Base-by-base conservation (phyloP, 2,888 invertebrate genomes). In the Cremastinae sp. region DNA sequence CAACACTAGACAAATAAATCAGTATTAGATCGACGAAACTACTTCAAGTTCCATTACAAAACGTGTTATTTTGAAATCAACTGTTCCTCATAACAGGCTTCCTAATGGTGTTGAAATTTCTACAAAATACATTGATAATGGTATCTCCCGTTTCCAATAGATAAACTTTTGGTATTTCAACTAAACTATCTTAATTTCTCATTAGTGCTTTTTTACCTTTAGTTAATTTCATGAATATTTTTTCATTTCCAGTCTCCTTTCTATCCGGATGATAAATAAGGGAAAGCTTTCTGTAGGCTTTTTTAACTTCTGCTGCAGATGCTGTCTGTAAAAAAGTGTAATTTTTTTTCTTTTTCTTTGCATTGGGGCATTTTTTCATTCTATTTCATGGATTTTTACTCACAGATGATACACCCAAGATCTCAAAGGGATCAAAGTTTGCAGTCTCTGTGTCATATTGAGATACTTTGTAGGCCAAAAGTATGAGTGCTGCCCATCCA, bases 391-490 rank as follows among this genome's bases (percentile, higher is more conserved):
- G 9, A 28, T 41, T 45, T 43, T 9, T 18, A 89, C 91, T 91
- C 89, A 94, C 94, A 76, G 95, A 92, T 66, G 98, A 96, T 80
- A 99, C 92, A 56, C 95, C 96, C 74, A 99, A 92, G 87, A 99
- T 98, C 89, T 97, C 96, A 91, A 97, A 99, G 0, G 99, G 99
- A 92, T 99, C 99, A 91, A 99, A 99, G 90, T 98, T 99, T 5
- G 97, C 96, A 94, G 97, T 97, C 91, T 99, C 98, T 91, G 98
- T 97, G 89, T 99, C 98, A 91, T 98, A 97, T 90, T 98, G 97
- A 0, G 98, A 97, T 41, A 97, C 96, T 92, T 97, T 96, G 88
- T 97, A 97, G 0, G 96, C 95, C 83, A 97, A 91, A 76, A 96
- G 93, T 68, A 94, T 92, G 82, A 98, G 92, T 62, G 95, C 89